Conservation (phyloP, 1,140 invertebrate species). For the fruit fly (Drosophila melanogaster) region DNA sequence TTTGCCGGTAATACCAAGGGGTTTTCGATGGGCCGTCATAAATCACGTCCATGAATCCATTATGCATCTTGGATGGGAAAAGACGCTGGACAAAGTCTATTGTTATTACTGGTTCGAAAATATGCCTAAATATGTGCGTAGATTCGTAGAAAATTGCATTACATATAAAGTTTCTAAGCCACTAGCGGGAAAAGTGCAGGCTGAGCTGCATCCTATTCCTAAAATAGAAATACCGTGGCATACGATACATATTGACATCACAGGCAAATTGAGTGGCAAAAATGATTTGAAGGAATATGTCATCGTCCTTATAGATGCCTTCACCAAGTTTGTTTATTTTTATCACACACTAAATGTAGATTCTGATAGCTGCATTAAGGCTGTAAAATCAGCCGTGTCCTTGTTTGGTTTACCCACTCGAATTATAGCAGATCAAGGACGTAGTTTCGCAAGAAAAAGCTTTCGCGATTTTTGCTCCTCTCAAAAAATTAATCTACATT, state of each 20-base stretch:
- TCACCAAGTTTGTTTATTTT: constrained; percentile 16
- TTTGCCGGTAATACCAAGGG: no score
- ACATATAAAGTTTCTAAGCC: constrained; percentile 4
- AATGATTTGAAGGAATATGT: constrained; percentile 4
- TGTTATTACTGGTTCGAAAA: no score
- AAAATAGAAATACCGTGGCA: constrained; percentile 8
- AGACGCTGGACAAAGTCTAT: no score
- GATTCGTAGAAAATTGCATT: constrained; percentile 7
- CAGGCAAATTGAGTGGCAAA: constrained; percentile 6
- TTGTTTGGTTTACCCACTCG: constrained; percentile 8
- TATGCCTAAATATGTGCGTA: no score
- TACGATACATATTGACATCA: constrained; percentile 10
- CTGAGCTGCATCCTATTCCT: constrained; percentile 6
- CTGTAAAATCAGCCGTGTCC: background rate
- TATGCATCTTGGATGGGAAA: no score
- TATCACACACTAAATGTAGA: constrained; percentile 11
- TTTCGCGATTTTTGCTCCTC: constrained; percentile 8
- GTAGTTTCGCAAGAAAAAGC: background rate
- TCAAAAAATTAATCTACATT: constrained; percentile 11
- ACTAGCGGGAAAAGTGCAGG: constrained; percentile 1
- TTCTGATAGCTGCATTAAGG: background rate
- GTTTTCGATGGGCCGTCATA: no score
- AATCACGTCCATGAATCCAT: no score
- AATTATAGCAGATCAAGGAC: constrained; percentile 16
- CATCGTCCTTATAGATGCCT: no score